Percentiles rank a stretch among this genome's conserved stretches.
These are phyloP conservation scores for Cordilura impudica DNA, from an alignment of 2,888 invertebrate genomes.

Conservation along the genomic window DNA sequence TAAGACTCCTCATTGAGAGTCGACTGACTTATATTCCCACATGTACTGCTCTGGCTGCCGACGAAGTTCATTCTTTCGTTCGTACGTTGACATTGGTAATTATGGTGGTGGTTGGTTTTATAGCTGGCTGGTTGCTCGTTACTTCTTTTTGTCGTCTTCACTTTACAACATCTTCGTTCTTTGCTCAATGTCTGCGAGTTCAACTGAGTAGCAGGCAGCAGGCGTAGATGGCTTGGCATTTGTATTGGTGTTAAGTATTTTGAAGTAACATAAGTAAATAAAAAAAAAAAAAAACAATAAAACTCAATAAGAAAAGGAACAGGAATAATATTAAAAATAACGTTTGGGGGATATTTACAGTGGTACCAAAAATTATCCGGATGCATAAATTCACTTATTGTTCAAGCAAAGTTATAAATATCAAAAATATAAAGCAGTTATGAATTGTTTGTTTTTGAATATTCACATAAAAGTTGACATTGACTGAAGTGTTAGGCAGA, in stretches of 20 bases:
- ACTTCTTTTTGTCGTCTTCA: background rate
- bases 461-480: too few species aligned
- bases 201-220: background rate
- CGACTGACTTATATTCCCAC: background rate
- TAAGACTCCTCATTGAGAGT: background rate
- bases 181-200: constrained; percentile 2
- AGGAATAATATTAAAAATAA: too few species aligned
- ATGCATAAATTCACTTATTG: too few species aligned
- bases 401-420: too few species aligned
- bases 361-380: too few species aligned
- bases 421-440: too few species aligned
- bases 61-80: background rate
- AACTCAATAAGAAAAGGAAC: too few species aligned
- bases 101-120: constrained; percentile 25
- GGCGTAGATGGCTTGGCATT: background rate
- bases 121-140: background rate
- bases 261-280: background rate
- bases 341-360: too few species aligned
- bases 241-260: background rate
- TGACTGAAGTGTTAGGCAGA: too few species aligned
- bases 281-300: background rate
- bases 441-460: too few species aligned
- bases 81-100: background rate
- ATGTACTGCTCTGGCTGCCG: background rate
- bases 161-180: constrained; percentile 8